phyloP scores from a whole-genome alignment of 2,113 vertebrate species.

The Labeo catla region DNA sequence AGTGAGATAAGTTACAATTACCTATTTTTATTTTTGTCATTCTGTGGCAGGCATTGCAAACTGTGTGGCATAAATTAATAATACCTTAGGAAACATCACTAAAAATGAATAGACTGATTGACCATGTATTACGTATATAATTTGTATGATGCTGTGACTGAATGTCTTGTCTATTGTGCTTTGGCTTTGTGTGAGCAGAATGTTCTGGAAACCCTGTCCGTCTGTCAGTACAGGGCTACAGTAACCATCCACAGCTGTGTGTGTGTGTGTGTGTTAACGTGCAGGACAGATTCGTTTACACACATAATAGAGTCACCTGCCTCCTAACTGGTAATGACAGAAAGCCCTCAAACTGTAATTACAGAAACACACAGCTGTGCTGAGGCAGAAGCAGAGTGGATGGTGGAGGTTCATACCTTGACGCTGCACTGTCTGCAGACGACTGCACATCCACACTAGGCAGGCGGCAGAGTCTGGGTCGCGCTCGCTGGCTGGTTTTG shows the following conservation, averaged over 20 bases:
- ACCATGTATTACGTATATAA: neutral
- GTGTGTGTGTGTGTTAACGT: neutral
- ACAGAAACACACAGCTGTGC: neutral
- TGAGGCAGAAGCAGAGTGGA: neutral
- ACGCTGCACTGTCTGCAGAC: conserved; percentile 80
- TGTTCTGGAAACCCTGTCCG: conserved; percentile 9
- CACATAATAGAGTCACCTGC: neutral
- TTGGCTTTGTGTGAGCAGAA: neutral
- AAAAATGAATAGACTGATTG: no score
- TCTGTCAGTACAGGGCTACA: conserved; percentile 31
- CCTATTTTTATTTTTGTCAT: no score
- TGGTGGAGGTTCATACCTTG: neutral
- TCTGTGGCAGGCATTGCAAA: no score
- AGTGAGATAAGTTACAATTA: no score
- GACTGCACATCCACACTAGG: conserved; percentile 80
- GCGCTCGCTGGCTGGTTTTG: conserved; percentile 84
- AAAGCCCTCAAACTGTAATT: neutral
- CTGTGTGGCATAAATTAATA: no score
- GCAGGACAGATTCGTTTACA: neutral
- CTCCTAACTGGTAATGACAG: neutral
- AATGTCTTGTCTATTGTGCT: neutral
- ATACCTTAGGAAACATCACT: no score
- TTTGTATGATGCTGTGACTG: neutral
- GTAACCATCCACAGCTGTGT: neutral
- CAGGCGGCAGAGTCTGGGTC: conserved; percentile 88